phyloP scores from a whole-genome alignment of 2,888 invertebrate species.

The Bembecia ichneumoniformis region DNA sequence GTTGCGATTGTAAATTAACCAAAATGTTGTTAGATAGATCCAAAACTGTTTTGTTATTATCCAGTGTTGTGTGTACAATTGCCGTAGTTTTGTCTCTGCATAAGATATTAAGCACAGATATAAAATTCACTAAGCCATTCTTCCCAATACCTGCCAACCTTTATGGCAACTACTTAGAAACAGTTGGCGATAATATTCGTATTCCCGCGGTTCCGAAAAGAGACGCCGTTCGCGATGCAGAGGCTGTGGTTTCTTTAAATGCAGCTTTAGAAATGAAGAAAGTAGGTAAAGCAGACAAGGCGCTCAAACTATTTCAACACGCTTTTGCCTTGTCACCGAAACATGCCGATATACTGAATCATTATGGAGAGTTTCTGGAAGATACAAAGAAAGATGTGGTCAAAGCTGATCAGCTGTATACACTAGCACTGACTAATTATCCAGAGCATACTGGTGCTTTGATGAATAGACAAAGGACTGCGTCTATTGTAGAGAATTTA shows the following conservation, averaged over 20 bases:
- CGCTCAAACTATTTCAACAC: conserved; percentile 89
- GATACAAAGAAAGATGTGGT: conserved; percentile 87
- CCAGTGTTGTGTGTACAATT: conserved; percentile 56
- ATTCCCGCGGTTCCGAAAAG: conserved; percentile 20
- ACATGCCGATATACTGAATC: conserved; percentile 92
- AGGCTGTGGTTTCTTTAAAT: conserved; percentile 88
- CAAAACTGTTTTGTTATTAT: conserved; percentile 55
- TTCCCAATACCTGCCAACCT: conserved; percentile 55
- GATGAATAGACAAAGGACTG: conserved; percentile 86
- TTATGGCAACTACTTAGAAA: conserved; percentile 52
- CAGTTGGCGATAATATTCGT: conserved; percentile 33
- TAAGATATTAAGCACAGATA: conserved; percentile 49
- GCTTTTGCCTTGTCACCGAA: conserved; percentile 92
- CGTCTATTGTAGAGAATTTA: conserved; percentile 89
- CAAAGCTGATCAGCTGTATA: conserved; percentile 91
- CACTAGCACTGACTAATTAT: conserved; percentile 84
- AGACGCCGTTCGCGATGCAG: conserved; percentile 60
- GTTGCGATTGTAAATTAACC: conserved; percentile 16
- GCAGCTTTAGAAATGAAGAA: conserved; percentile 89
- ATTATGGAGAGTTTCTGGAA: conserved; percentile 94
- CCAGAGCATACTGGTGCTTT: conserved; percentile 88
- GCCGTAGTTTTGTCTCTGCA: conserved; percentile 55
- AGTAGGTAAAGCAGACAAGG: conserved; percentile 87
- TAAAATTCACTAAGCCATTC: conserved; percentile 50
- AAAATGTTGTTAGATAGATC: conserved; percentile 50